These are phyloP conservation scores for Lethocerus indicus DNA, from an alignment of 1,140 invertebrate species.

Conservation along the genomic window DNA sequence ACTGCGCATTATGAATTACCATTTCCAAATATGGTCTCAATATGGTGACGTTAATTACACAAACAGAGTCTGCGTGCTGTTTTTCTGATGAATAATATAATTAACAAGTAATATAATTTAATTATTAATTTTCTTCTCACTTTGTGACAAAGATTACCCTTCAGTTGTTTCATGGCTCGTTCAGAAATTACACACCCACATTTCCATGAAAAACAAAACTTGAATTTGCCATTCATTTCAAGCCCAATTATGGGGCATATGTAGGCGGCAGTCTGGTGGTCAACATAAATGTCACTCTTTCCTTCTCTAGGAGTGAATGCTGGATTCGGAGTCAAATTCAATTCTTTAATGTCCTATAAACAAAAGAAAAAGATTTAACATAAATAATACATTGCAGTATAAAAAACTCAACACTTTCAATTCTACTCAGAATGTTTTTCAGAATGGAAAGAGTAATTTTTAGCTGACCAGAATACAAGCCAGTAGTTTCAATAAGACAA, in stretches of 20 bases:
- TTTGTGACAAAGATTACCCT: conserved; percentile 51
- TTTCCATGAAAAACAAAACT: conserved; percentile 80
- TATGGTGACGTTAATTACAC: no score
- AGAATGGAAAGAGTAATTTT: no score
- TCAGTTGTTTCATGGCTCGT: conserved; percentile 82
- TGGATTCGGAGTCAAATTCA: conserved; percentile 77
- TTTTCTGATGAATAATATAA: no score
- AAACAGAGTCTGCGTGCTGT: no score
- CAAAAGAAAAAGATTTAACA: background rate
- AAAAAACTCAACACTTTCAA: no score
- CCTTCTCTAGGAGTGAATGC: conserved; percentile 51
- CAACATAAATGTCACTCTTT: conserved; percentile 68
- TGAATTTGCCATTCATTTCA: conserved; percentile 93
- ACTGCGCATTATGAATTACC: no score
- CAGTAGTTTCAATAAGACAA: no score
- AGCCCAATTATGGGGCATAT: conserved; percentile 90
- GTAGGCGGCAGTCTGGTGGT: conserved; percentile 62
- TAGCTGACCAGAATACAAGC: no score
- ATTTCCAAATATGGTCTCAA: no score
- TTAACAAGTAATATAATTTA: no score
- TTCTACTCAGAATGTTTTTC: no score
- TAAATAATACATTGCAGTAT: background rate
- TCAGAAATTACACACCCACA: conserved; percentile 97
- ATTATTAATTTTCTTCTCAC: conserved; percentile 26
- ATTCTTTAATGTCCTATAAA: conserved; percentile 66